Evolutionary conservation across 2,888 invertebrate species (phyloP).

Genomic region (Artemia sinica): DNA sequence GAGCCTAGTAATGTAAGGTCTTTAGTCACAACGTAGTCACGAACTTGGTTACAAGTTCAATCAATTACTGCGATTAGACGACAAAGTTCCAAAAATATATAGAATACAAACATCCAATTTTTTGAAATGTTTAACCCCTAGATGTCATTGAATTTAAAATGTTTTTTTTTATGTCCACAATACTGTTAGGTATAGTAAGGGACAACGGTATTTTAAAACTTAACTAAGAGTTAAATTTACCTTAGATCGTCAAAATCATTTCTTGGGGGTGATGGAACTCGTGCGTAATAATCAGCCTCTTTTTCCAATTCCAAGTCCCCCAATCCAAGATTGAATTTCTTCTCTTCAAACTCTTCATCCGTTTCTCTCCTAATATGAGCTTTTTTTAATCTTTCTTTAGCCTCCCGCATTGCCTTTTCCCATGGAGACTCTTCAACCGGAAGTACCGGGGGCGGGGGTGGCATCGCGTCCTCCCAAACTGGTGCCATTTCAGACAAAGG

Average conservation of each 20-base stretch:
- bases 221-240: neutral
- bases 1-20: too few relatives aligned
- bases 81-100: too few relatives aligned
- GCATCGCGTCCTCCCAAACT: slow-evolving; percentile 24
- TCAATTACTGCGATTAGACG: too few relatives aligned
- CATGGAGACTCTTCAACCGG: slow-evolving; percentile 72
- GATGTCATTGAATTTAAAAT: too few relatives aligned
- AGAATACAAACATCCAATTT: too few relatives aligned
- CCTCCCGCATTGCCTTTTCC: slow-evolving; percentile 84
- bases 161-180: too few relatives aligned
- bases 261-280: slow-evolving; percentile 28
- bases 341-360: slow-evolving; percentile 87
- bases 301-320: slow-evolving; percentile 54
- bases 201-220: neutral
- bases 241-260: slow-evolving; percentile 8
- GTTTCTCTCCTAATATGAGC: slow-evolving; percentile 83
- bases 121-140: too few relatives aligned
- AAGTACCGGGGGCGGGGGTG: slow-evolving; percentile 20
- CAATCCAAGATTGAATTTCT: slow-evolving; percentile 72
- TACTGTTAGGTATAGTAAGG: neutral
- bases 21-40: too few relatives aligned
- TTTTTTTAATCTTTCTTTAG: slow-evolving; percentile 78
- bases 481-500: slow-evolving; percentile 14
- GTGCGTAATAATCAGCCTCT: slow-evolving; percentile 51
- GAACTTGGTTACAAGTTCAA: too few relatives aligned